Conservation (phyloP, 2,113 vertebrate species). For the Poicephalus meyeri region DNA sequence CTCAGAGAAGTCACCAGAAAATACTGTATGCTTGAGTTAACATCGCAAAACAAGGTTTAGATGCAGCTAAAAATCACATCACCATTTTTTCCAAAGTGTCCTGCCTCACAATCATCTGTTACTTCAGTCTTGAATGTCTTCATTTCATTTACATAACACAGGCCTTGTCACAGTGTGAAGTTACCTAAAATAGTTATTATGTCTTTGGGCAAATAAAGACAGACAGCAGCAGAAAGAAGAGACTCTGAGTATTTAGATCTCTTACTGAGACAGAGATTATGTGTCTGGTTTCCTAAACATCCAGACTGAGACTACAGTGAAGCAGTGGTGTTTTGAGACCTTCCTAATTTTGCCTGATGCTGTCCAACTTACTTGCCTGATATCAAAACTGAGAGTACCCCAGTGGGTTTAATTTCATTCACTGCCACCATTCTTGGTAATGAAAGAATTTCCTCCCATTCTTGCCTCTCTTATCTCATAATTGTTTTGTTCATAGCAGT, state of each 20-base stretch:
- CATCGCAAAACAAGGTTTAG: slow-evolving; percentile 11
- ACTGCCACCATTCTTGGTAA: slow-evolving; percentile 8
- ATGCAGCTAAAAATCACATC: slow-evolving; percentile 8
- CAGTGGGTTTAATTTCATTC: neutral
- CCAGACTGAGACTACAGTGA: slow-evolving; percentile 41
- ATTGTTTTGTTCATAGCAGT: slow-evolving; percentile 82
- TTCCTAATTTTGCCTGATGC: neutral
- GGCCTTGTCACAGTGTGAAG: slow-evolving; percentile 59
- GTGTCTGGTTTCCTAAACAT: slow-evolving; percentile 69
- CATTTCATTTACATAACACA: slow-evolving; percentile 63
- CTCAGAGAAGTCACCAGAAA: neutral
- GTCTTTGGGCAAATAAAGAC: slow-evolving; percentile 61
- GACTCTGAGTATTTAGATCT: slow-evolving; percentile 20
- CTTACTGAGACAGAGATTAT: slow-evolving; percentile 62
- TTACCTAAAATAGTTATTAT: slow-evolving; percentile 73
- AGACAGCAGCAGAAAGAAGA: slow-evolving; percentile 58
- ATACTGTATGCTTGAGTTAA: neutral
- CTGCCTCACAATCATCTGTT: slow-evolving; percentile 39
- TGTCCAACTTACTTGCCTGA: neutral
- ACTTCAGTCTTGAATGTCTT: slow-evolving; percentile 53
- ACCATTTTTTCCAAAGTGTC: neutral
- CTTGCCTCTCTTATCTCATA: slow-evolving; percentile 80
- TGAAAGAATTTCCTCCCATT: slow-evolving; percentile 78
- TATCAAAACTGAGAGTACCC: neutral
- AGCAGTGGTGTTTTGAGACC: slow-evolving; percentile 25